Percentiles rank a stretch among this genome's conserved stretches.
Conservation (phyloP, 2,113 vertebrate genomes). For the Erythrolamprus reginae region DNA sequence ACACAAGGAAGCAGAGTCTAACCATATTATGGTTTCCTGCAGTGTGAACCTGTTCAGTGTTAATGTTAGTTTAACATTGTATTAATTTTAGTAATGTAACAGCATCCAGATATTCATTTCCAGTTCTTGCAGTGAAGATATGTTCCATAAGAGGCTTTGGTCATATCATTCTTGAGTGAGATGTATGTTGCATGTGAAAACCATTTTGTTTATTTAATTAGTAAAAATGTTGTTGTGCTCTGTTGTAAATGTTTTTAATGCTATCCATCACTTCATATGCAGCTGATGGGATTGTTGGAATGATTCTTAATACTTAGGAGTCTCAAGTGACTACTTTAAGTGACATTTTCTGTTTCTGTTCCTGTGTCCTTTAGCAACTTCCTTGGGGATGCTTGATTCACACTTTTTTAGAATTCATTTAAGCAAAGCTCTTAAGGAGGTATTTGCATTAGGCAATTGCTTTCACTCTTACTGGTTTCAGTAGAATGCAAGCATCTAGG, state of each 20-base stretch:
- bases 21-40: neutral
- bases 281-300: neutral
- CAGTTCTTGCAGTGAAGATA: neutral
- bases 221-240: neutral
- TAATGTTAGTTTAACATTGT: neutral
- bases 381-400: neutral
- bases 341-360: conserved; percentile 1
- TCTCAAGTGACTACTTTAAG: neutral
- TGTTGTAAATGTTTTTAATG: neutral
- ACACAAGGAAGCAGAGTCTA: neutral
- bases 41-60: neutral
- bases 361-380: neutral
- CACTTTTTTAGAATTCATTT: neutral
- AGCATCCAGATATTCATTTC: neutral
- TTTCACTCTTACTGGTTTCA: neutral
- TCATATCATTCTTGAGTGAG: neutral
- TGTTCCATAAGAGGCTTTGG: neutral
- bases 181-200: neutral
- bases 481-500: neutral
- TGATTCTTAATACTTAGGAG: neutral
- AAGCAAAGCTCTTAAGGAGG: neutral
- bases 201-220: conserved; percentile 2
- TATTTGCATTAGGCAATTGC: neutral
- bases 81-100: neutral
- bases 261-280: neutral